Base-by-base conservation (phyloP, 2,113 vertebrate genomes). In the Haemorhous mexicanus region DNA sequence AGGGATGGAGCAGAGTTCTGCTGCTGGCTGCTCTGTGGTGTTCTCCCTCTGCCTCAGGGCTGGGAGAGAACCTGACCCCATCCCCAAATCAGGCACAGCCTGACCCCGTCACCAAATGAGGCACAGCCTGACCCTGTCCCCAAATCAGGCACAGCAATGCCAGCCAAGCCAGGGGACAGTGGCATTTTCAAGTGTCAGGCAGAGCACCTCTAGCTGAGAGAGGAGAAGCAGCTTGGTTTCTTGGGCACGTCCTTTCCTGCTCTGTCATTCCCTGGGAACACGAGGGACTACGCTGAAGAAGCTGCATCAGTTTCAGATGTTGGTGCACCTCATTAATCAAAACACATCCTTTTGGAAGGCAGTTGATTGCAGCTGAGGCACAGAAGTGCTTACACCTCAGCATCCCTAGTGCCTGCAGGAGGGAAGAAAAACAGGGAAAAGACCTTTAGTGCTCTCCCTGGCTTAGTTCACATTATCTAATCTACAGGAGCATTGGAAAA, bases 311-410 rank as follows among this genome's bases (percentile, higher is more conserved):
- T 96, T 95, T 96, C 86, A 89, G 80, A 61, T 73, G 66, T 56
- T 90, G 59, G 59, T 78, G 92, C 90, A 89, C 64, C 88, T 96
- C 90, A 46, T 94, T 94, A 96, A 95, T 96, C 90, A 97, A 88
- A 96, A 75, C 88, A 74, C 72, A 91, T 96, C 87, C 85, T 94
- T 94, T 94, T 90, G 85, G 79, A 95, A 94, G 79, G 76, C 75
- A 77, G 82, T 67, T 96, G 94, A 96, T 95, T 96, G 90, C 94
- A 81, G 84, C 87, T 91, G 64, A 93, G 70, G 82, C 72, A 55
- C 74, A 95, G 77, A 93, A 95, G 87, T 91, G 80, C 89, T 92
- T 86, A 66, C 80, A 89, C 86, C 91, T 92, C 89, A 84, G 86
- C 84, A 87, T 94, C 81, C 87, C 67, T 56, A 41, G 84, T 24